These are phyloP conservation scores for Papio anubis DNA, from an alignment of 2,113 vertebrate species.

Conservation along the genomic window DNA sequence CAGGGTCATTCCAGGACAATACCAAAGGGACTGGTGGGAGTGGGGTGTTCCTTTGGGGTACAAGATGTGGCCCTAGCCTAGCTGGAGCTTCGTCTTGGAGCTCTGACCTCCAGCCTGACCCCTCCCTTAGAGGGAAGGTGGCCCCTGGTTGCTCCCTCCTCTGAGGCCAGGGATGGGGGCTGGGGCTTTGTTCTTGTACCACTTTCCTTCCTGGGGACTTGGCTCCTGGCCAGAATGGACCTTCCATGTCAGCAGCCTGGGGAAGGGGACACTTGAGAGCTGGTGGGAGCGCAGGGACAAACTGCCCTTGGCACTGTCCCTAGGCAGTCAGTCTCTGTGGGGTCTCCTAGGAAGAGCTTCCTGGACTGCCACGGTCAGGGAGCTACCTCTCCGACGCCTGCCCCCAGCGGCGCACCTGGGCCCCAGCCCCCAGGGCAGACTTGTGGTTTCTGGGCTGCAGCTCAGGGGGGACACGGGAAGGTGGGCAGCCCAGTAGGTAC, in stretches of 20 bases:
- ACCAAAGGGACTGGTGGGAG: neutral
- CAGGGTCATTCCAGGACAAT: neutral
- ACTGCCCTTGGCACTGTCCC: neutral
- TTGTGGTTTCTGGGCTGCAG: neutral
- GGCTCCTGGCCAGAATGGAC: neutral
- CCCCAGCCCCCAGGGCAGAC: neutral
- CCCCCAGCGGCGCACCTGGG: no score
- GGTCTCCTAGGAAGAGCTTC: neutral
- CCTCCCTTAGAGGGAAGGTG: neutral
- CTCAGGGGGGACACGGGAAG: neutral
- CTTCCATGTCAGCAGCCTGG: no score
- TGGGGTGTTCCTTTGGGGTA: neutral
- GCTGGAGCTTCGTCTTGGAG: neutral
- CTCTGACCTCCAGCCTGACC: neutral
- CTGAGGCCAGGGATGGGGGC: neutral
- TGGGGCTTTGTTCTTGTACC: neutral
- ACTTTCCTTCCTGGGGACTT: neutral
- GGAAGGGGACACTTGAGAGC: neutral
- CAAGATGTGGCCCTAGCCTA: neutral
- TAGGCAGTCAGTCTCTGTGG: neutral
- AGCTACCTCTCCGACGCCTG: neutral
- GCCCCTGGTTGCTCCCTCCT: neutral
- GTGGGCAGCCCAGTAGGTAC: neutral
- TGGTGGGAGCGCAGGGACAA: no score
- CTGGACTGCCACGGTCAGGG: no score